These are phyloP conservation scores for Pristionchus exspectatus DNA, from an alignment of 2,888 invertebrate species.

Conservation along the genomic window DNA sequence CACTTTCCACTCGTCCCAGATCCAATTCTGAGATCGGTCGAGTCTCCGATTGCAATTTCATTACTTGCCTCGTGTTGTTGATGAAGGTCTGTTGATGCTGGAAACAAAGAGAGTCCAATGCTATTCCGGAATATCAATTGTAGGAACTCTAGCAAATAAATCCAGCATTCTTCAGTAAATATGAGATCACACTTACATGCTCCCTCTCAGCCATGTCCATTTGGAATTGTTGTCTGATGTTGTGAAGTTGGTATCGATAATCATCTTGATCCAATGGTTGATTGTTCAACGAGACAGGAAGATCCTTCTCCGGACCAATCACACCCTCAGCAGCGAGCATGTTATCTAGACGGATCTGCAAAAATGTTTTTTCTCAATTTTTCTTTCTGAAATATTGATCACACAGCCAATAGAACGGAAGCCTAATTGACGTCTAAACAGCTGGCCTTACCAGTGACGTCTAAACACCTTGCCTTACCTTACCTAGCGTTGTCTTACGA, in stretches of 20 bases:
- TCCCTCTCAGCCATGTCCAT: not conserved
- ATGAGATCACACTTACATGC: not conserved
- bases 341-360: conserved; percentile 94
- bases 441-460: no score
- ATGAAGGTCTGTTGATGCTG: not conserved
- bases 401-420: not conserved
- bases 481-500: no score
- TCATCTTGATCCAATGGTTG: conserved; percentile 90
- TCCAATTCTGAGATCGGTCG: conserved; percentile 82
- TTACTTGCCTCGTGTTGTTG: not conserved
- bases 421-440: no score
- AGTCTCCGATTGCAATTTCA: not conserved
- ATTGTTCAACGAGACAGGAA: conserved; percentile 63
- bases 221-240: conserved; percentile 88
- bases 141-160: not conserved
- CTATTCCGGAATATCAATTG: no score
- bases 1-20: conserved; percentile 98
- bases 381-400: no score
- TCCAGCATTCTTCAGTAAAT: not conserved
- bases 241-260: conserved; percentile 97
- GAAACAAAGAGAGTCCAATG: not conserved
- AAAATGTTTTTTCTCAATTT: not conserved
- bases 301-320: conserved; percentile 93
- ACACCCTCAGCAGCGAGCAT: conserved; percentile 97
- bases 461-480: no score